phyloP scores from a whole-genome alignment of 2,888 invertebrate species.

The Nephrotoma flavescens region DNA sequence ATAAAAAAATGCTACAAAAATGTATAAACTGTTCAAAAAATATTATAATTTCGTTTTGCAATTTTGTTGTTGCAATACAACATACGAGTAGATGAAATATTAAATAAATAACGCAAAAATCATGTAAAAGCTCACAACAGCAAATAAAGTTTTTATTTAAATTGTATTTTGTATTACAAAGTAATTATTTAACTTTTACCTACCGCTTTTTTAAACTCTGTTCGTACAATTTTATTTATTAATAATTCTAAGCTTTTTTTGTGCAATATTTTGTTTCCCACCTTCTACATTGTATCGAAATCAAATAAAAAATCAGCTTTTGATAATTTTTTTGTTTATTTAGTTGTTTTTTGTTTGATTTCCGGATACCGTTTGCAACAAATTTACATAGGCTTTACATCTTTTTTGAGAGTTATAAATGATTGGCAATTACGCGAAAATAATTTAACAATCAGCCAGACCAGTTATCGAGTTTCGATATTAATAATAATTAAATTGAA shows the following conservation, averaged over 20 bases:
- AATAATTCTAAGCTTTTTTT: background rate
- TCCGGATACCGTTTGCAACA: background rate
- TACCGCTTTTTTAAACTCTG: background rate
- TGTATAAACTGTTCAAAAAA: background rate
- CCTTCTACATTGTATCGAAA: background rate
- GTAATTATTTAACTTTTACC: background rate
- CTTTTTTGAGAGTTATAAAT: background rate
- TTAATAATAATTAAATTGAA: background rate
- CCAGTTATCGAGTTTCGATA: background rate
- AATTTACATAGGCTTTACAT: background rate
- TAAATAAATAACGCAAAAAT: background rate
- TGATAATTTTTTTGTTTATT: background rate
- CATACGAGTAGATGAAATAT: background rate
- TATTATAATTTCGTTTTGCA: background rate
- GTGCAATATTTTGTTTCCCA: background rate
- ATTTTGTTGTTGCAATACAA: background rate
- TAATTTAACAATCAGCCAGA: background rate
- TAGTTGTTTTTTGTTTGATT: background rate
- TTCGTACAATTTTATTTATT: background rate
- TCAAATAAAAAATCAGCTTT: background rate
- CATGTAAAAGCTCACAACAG: background rate
- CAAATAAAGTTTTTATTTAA: background rate
- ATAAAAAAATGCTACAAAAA: background rate
- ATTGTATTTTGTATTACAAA: background rate
- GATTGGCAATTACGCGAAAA: background rate